A percentile compares a stretch with the other conserved stretches of the same genome.
Conservation (phyloP, 1,140 invertebrate species). For the Rhyacophila brunnea region DNA sequence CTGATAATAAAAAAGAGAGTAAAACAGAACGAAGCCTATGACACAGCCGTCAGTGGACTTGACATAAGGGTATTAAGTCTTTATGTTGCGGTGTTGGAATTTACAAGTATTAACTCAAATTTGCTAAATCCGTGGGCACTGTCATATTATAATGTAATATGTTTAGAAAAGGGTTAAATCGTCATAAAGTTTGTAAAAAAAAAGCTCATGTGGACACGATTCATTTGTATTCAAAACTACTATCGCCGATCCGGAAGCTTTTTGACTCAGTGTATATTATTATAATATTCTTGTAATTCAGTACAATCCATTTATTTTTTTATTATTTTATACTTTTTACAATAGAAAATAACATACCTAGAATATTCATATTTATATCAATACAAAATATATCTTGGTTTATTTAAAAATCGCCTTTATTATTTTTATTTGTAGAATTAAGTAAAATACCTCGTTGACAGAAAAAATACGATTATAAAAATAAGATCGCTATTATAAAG, state of each 20-base stretch:
- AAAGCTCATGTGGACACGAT: neutral
- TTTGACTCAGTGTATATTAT: no score
- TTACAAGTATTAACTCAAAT: conserved; percentile 27
- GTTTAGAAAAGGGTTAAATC: conserved; percentile 19
- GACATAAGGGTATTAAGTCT: conserved; percentile 19
- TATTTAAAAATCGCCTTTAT: no score
- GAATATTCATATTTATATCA: no score
- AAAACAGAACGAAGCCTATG: neutral
- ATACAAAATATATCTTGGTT: no score
- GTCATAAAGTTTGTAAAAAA: conserved; percentile 7
- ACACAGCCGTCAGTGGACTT: conserved; percentile 14
- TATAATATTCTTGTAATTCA: no score
- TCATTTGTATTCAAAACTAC: neutral
- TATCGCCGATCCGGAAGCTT: neutral
- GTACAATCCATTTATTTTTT: no score
- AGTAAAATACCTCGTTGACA: no score
- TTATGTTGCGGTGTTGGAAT: conserved; percentile 17
- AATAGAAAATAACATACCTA: no score
- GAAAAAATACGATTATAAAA: no score
- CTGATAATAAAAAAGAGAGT: neutral
- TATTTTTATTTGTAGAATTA: no score
- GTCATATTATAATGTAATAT: conserved; percentile 14
- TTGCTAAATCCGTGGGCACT: conserved; percentile 18
- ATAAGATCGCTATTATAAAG: no score
- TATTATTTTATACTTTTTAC: no score